phyloP scores from a whole-genome alignment of 2,797 vertebrate genomes.

The Tiaroga cobitis region DNA sequence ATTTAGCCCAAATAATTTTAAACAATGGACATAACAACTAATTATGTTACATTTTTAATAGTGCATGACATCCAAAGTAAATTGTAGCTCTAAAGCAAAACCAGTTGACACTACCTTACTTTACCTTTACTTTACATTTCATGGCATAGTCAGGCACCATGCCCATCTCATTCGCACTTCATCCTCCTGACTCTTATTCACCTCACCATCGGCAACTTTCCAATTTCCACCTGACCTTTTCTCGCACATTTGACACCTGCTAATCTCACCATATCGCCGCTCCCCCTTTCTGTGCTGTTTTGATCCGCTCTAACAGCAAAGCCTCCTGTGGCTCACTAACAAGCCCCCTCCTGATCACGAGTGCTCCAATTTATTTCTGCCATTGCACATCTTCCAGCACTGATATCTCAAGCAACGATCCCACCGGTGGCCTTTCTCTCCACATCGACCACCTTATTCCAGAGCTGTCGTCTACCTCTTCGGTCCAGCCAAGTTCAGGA shows the following conservation, averaged over 20 bases:
- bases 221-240: conserved; percentile 52
- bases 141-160: conserved; percentile 25
- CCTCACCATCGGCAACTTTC: conserved; percentile 39
- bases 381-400: conserved; percentile 39
- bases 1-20: background rate
- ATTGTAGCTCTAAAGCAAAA: background rate
- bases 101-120: background rate
- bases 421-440: conserved; percentile 9
- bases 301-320: conserved; percentile 28
- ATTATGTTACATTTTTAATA: background rate
- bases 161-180: conserved; percentile 33
- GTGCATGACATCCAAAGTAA: background rate
- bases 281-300: conserved; percentile 35
- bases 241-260: conserved; percentile 44
- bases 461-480: conserved; percentile 18
- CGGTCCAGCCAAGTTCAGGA: conserved; percentile 45
- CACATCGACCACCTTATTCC: conserved; percentile 37
- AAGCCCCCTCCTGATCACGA: conserved; percentile 43
- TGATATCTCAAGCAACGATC: conserved; percentile 44
- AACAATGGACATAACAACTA: background rate
- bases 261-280: conserved; percentile 50
- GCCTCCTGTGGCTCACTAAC: conserved; percentile 49
- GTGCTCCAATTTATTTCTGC: conserved; percentile 48
- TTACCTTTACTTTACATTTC: conserved; percentile 28
- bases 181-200: conserved; percentile 36